Evolutionary conservation across 2,797 vertebrate genomes (phyloP), one percentile per base, ranked within the genome.

Genomic region (Gobionotothen gibberifrons): DNA sequence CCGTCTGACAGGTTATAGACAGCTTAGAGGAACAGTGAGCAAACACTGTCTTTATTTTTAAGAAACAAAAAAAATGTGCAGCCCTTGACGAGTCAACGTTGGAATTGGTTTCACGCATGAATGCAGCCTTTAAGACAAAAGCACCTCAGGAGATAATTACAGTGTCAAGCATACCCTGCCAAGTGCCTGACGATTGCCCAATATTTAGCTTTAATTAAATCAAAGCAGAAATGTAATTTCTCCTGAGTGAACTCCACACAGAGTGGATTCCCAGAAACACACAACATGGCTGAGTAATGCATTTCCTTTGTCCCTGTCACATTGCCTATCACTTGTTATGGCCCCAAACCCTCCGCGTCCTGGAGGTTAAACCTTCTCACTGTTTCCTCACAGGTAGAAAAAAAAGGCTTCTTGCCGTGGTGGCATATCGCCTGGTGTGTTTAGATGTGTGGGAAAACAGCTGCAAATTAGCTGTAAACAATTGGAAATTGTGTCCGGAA

Each of bases 201-300:
- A 94, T 94, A 94, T 94, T 94, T 94, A 94, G 93, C 92, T 94
- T 94, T 95, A 94, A 95, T 95, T 95, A 95, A 95, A 95, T 95
- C 94, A 95, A 94, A 94, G 91, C 89, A 94, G 90, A 93, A 95
- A 94, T 93, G 92, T 93, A 94, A 95, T 95, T 95, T 94, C 94
- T 95, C 93, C 86, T 80, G 92, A 93, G 93, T 93, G 90, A 94
- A 91, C 87, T 86, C 90, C 61, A 88, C 85, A 84, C 89, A 84
- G 81, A 89, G 86, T 83, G 82, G 85, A 89, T 92, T 90, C 85
- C 79, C 86, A 89, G 87, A 90, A 93, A 93, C 87, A 87, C 83
- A 92, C 89, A 92, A 93, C 91, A 91, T 89, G 87, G 87, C 86
- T 84, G 82, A 86, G 83, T 90, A 92, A 91, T 83, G 90, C 82